These are phyloP conservation scores for Orientallactaga sibirica DNA, from an alignment of 2,797 vertebrate species.

Conservation along the genomic window DNA sequence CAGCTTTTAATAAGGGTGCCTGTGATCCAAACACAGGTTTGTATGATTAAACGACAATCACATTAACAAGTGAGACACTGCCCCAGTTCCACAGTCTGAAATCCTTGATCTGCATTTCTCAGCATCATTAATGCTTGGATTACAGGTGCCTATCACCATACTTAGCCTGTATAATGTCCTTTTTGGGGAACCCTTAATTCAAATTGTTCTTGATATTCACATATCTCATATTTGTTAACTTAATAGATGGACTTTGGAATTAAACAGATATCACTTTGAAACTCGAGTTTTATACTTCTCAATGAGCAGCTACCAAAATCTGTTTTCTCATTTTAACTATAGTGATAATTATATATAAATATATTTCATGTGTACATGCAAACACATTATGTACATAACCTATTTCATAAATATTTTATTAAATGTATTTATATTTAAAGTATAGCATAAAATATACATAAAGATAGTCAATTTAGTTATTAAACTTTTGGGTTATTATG, in stretches of 20 bases:
- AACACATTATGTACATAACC: not conserved
- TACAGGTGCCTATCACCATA: not conserved
- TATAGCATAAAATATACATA: not conserved
- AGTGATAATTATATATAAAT: not conserved
- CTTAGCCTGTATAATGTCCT: not conserved
- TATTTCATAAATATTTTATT: not conserved
- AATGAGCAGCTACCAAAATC: conserved; percentile 19
- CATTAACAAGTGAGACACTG: too few relatives aligned
- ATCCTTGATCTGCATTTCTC: not conserved
- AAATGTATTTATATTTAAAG: conserved; percentile 3
- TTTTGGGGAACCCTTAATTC: not conserved
- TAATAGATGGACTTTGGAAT: not conserved
- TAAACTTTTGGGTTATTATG: not conserved
- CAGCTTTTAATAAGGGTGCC: too few relatives aligned
- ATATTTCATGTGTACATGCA: not conserved
- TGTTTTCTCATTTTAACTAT: conserved; percentile 38
- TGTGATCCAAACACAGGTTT: too few relatives aligned
- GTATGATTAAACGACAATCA: too few relatives aligned
- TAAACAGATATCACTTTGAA: not conserved
- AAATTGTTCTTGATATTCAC: not conserved
- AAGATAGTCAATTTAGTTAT: not conserved
- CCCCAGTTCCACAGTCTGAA: not conserved
- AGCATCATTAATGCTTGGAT: not conserved
- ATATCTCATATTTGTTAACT: not conserved
- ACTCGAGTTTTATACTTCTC: not conserved